phyloP scores from a whole-genome alignment of 2,888 invertebrate species.

The Pseudolycoriella hygida region DNA sequence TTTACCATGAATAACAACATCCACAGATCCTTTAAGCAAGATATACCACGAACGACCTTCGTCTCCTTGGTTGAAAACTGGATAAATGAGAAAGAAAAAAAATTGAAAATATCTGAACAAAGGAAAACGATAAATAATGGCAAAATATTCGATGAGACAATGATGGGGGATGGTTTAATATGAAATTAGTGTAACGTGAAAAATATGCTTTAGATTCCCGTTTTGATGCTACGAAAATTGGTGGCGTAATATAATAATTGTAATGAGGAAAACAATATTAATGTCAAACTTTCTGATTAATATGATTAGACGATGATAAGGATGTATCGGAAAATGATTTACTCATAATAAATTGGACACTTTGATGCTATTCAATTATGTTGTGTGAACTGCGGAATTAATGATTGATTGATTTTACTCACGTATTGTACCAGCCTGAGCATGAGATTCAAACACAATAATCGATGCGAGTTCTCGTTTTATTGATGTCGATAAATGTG shows the following conservation, averaged over 20 bases:
- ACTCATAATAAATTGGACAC: not conserved
- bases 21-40: constrained; percentile 63
- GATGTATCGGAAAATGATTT: no score
- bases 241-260: no score
- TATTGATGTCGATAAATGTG: constrained; percentile 64
- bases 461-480: constrained; percentile 64
- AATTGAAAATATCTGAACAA: not conserved
- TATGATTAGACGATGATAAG: no score
- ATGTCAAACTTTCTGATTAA: no score
- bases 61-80: constrained; percentile 72
- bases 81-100: not conserved
- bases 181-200: no score
- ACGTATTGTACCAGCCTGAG: constrained; percentile 58
- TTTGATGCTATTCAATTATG: not conserved
- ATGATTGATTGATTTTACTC: constrained; percentile 25
- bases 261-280: no score
- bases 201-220: no score
- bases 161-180: no score
- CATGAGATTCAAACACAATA: constrained; percentile 63
- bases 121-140: no score
- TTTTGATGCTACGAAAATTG: no score
- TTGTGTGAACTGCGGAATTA: not conserved
- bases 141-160: no score
- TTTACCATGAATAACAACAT: constrained; percentile 70
- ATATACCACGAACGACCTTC: constrained; percentile 75